Conservation (phyloP, 37 sponge, comb jelly and placozoan species). For the Aplysina aerophoba region DNA sequence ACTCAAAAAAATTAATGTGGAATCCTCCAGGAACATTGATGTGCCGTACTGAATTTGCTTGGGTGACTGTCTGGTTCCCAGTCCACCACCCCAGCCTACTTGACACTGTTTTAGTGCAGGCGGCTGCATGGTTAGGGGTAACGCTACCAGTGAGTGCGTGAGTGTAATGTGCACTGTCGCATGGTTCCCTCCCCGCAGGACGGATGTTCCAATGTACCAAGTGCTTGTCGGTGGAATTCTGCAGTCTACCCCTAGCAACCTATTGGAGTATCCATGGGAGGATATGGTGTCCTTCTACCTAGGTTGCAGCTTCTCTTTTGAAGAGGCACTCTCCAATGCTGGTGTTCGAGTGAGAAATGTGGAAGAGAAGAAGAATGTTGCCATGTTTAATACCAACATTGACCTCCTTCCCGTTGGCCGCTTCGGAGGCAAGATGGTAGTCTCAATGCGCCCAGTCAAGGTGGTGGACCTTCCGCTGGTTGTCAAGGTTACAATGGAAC, state of each 20-base stretch:
- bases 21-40: too few species aligned
- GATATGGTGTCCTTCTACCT: constrained; percentile 84
- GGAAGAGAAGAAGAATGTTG: constrained; percentile 39
- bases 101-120: too few species aligned
- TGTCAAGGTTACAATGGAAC: constrained; percentile 41
- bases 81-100: too few species aligned
- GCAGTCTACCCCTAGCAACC: constrained; percentile 42
- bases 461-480: constrained; percentile 38
- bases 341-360: constrained; percentile 64
- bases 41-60: too few species aligned
- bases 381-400: constrained; percentile 80
- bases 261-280: constrained; percentile 64
- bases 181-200: constrained; percentile 37
- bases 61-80: too few species aligned
- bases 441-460: constrained; percentile 74
- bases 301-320: constrained; percentile 93
- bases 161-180: too few species aligned
- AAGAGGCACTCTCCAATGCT: constrained; percentile 45
- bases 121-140: too few species aligned
- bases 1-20: too few species aligned
- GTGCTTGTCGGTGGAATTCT: constrained; percentile 54
- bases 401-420: constrained; percentile 46
- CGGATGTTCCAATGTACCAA: constrained; percentile 75
- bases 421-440: constrained; percentile 52
- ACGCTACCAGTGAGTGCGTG: too few species aligned